Evolutionary conservation across 1,140 invertebrate species (phyloP).

Genomic region (Drosophila neocordata): DNA sequence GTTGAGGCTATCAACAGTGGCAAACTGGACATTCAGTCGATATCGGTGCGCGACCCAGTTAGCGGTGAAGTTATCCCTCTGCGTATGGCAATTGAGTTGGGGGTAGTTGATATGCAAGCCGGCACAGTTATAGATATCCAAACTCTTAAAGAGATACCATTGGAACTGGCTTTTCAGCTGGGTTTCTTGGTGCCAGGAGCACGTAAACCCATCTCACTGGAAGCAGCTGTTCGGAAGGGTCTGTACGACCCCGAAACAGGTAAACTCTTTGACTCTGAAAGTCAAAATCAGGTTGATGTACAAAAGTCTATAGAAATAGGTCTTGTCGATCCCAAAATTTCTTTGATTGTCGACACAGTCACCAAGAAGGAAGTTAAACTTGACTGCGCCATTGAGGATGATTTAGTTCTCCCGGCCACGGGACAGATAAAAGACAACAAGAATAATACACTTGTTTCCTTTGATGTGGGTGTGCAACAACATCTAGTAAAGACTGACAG

Average conservation of each 20-base stretch:
- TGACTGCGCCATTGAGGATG: conserved; percentile 87
- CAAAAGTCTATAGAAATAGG: conserved; percentile 90
- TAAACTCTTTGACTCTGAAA: conserved; percentile 88
- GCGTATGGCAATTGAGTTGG: conserved; percentile 89
- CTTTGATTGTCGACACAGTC: conserved; percentile 90
- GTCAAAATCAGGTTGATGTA: conserved; percentile 88
- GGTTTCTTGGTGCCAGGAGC: conserved; percentile 87
- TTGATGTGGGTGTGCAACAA: conserved; percentile 88
- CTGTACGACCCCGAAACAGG: conserved; percentile 89
- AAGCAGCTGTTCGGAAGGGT: conserved; percentile 88
- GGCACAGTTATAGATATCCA: conserved; percentile 88
- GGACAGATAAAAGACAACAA: conserved; percentile 88
- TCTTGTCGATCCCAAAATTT: conserved; percentile 92
- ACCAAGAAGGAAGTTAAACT: conserved; percentile 88
- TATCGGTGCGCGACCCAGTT: conserved; percentile 87
- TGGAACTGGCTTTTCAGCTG: conserved; percentile 88
- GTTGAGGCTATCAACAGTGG: conserved; percentile 88
- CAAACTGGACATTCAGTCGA: conserved; percentile 89
- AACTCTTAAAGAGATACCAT: conserved; percentile 87
- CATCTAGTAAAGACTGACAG: conserved; percentile 88
- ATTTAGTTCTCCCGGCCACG: conserved; percentile 87
- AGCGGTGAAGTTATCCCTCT: conserved; percentile 89
- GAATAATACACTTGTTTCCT: conserved; percentile 86
- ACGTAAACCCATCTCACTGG: conserved; percentile 89
- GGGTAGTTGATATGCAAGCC: conserved; percentile 89